Conservation (phyloP, 2,888 invertebrate species). For the Cephus pygmeus region DNA sequence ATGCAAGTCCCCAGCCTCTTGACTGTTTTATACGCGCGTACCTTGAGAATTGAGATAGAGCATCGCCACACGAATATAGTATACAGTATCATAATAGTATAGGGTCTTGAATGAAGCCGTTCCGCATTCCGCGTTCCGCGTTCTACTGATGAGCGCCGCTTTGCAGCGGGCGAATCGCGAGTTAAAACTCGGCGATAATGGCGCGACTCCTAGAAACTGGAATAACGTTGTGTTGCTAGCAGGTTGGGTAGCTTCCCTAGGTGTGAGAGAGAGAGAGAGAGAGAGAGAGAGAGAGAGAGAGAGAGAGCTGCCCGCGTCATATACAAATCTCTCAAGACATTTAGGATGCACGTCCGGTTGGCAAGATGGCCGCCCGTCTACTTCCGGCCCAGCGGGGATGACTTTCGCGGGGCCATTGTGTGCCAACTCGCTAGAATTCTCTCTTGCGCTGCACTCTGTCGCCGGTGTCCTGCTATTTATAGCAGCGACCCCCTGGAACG, state of each 20-base stretch:
- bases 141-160: not conserved
- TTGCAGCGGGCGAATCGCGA: not conserved
- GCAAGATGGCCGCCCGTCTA: slow-evolving; percentile 58
- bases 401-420: slow-evolving; percentile 49
- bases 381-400: slow-evolving; percentile 51
- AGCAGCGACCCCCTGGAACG: not conserved
- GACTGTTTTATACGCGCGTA: not conserved
- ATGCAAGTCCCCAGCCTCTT: not conserved
- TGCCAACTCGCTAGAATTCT: slow-evolving; percentile 37
- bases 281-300: not conserved
- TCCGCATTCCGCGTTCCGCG: not conserved
- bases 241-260: not conserved
- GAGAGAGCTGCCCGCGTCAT: slow-evolving; percentile 31
- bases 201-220: not conserved
- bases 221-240: not conserved
- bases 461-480: slow-evolving; percentile 4
- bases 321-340: slow-evolving; percentile 56
- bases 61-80: not conserved
- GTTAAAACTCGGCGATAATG: slow-evolving; percentile 4
- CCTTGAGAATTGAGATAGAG: not conserved
- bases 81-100: not conserved
- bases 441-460: slow-evolving; percentile 7
- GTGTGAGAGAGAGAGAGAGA: no score
- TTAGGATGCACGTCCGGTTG: slow-evolving; percentile 59
- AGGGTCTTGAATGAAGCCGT: not conserved